Evolutionary conservation across 2,888 invertebrate species (phyloP).

Genomic region (Heterodera filipjevi): DNA sequence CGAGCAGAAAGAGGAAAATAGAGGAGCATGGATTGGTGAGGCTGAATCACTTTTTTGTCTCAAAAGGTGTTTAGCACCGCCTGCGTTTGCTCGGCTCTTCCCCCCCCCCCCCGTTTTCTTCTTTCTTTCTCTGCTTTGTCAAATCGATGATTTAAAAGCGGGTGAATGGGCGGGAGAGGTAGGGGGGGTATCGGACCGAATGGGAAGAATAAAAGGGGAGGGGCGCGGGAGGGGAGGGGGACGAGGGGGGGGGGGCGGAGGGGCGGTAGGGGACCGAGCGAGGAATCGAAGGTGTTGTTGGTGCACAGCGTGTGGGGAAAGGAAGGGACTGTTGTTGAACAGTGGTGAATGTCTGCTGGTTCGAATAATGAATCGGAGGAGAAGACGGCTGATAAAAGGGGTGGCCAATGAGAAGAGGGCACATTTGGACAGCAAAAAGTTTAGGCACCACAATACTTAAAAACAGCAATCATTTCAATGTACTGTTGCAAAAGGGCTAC

Average conservation of each 20-base stretch:
- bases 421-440: no score
- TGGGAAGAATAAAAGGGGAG: not conserved
- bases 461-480: no score
- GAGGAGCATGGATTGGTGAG: not conserved
- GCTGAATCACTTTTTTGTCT: not conserved
- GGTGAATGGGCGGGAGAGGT: not conserved
- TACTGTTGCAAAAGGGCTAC: no score
- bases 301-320: no score
- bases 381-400: no score
- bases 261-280: not conserved
- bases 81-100: not conserved
- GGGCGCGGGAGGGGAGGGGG: not conserved
- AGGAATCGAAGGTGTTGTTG: no score
- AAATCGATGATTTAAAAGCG: constrained; percentile 8
- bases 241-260: not conserved
- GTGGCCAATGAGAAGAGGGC: no score
- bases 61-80: not conserved
- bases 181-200: not conserved
- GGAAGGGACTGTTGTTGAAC: no score
- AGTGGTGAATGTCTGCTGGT: no score
- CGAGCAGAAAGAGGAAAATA: not conserved
- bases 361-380: no score
- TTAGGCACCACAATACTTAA: no score
- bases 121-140: not conserved
- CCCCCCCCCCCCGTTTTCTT: no score